Conservation (phyloP, 2,888 invertebrate genomes). For the Dynastes hyllus region DNA sequence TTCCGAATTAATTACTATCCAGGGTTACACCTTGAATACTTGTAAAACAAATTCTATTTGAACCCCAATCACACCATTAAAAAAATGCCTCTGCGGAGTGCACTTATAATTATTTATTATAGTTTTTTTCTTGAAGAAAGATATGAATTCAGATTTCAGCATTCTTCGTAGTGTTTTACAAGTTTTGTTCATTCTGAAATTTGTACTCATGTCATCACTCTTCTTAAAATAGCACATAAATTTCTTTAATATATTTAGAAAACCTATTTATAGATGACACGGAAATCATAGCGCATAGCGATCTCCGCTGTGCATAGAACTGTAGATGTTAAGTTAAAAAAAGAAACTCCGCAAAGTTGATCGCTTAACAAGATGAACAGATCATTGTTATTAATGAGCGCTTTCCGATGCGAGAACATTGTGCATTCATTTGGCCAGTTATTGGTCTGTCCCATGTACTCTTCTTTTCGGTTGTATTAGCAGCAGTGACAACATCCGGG, state of each 20-base stretch:
- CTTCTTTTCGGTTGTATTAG: slow-evolving; percentile 30
- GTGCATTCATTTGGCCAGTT: slow-evolving; percentile 33
- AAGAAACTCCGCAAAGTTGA: slow-evolving; percentile 22
- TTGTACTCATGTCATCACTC: too few relatives aligned
- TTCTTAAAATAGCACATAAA: too few relatives aligned
- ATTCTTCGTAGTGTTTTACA: too few relatives aligned
- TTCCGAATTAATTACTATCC: too few relatives aligned
- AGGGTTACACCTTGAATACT: too few relatives aligned
- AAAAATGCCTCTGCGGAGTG: too few relatives aligned
- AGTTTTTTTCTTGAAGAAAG: too few relatives aligned
- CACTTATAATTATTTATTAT: too few relatives aligned
- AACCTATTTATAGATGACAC: slow-evolving; percentile 12
- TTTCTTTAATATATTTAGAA: slow-evolving; percentile 15
- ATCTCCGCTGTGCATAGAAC: background rate
- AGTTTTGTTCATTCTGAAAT: too few relatives aligned
- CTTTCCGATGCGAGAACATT: slow-evolving; percentile 31
- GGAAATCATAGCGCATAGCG: slow-evolving; percentile 7
- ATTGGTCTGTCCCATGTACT: slow-evolving; percentile 35
- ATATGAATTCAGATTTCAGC: too few relatives aligned
- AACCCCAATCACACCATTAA: too few relatives aligned
- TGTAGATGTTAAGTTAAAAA: background rate
- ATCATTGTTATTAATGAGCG: slow-evolving; percentile 40
- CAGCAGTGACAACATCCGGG: slow-evolving; percentile 41
- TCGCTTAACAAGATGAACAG: slow-evolving; percentile 34
- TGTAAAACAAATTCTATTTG: too few relatives aligned